A percentile compares a stretch with the other conserved stretches of the same genome.
Evolutionary conservation across 2,888 invertebrate genomes (phyloP).

Genomic region (Epistrophella euchroma): DNA sequence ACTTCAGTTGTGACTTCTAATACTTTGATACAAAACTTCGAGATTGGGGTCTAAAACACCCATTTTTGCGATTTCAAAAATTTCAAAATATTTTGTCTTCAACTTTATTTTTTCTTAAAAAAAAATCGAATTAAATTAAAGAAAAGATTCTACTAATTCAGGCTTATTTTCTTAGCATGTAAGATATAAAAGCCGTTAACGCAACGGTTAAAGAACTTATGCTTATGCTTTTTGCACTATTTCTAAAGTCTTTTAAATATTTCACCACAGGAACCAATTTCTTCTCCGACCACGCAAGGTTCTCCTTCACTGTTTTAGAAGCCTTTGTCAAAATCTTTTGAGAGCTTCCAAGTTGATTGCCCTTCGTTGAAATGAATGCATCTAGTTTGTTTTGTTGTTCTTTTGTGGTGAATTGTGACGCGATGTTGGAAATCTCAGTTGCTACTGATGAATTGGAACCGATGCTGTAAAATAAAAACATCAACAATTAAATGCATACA

Average conservation of each 20-base stretch:
- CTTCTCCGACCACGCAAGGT: conserved; percentile 80
- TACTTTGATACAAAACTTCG: too few relatives aligned
- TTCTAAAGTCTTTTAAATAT: conserved; percentile 76
- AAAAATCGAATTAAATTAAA: neutral
- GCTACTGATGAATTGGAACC: conserved; percentile 80
- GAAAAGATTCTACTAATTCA: conserved; percentile 6
- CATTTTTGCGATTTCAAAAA: too few relatives aligned
- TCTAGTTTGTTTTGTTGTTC: conserved; percentile 78
- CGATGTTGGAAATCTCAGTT: conserved; percentile 80
- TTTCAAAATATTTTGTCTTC: too few relatives aligned
- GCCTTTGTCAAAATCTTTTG: conserved; percentile 78
- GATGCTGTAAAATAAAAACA: conserved; percentile 77
- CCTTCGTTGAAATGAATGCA: conserved; percentile 78
- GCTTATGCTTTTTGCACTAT: conserved; percentile 17
- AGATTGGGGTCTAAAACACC: too few relatives aligned
- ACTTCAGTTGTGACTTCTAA: too few relatives aligned
- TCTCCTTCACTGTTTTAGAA: conserved; percentile 79
- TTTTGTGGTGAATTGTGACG: conserved; percentile 80
- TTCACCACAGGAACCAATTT: conserved; percentile 77
- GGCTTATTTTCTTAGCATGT: conserved; percentile 24
- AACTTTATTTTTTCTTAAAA: too few relatives aligned
- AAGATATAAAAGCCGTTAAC: conserved; percentile 39
- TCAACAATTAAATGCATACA: neutral
- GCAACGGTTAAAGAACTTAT: conserved; percentile 36
- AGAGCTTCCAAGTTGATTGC: conserved; percentile 79